A percentile compares a stretch with the other conserved stretches of the same genome.
Evolutionary conservation across 2,888 invertebrate genomes (phyloP).

Genomic region (Drosophila testacea): DNA sequence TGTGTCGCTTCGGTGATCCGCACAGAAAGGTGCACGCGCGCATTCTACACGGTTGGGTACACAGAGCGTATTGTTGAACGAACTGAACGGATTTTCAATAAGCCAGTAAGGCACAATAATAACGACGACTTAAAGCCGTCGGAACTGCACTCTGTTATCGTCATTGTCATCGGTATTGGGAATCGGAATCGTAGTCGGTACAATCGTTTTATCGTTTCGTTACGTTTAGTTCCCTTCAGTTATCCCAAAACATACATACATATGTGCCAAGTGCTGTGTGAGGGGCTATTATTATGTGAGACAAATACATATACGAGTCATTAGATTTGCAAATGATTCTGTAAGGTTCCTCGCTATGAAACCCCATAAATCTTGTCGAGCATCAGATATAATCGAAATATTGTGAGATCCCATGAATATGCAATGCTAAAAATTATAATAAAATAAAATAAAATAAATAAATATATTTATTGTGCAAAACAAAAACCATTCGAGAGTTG

Average conservation of each 20-base stretch:
- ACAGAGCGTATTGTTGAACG: constrained; percentile 49
- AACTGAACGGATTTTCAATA: constrained; percentile 49
- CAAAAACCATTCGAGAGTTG: constrained; percentile 32
- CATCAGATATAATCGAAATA: constrained; percentile 48
- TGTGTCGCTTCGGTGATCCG: constrained; percentile 80
- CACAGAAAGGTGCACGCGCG: constrained; percentile 80
- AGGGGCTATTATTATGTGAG: constrained; percentile 15
- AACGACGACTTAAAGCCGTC: constrained; percentile 58
- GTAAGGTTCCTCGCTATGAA: constrained; percentile 43
- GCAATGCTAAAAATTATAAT: constrained; percentile 48
- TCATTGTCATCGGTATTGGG: constrained; percentile 15
- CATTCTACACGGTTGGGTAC: constrained; percentile 73
- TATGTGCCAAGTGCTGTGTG: constrained; percentile 21
- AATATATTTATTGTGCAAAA: constrained; percentile 25
- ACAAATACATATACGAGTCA: constrained; percentile 28
- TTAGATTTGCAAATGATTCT: constrained; percentile 66
- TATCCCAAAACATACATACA: constrained; percentile 27
- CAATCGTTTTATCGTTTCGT: constrained; percentile 10
- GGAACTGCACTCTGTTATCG: constrained; percentile 45
- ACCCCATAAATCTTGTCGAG: constrained; percentile 67
- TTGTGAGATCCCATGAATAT: constrained; percentile 62
- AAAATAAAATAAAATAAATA: constrained; percentile 40
- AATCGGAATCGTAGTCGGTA: constrained; percentile 1
- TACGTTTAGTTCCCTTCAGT: background rate
- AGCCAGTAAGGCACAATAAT: constrained; percentile 52